A percentile compares a stretch with the other conserved stretches of the same genome.
phyloP scores from a whole-genome alignment of 1,140 invertebrate genomes.

The Pteromalus puparum region DNA sequence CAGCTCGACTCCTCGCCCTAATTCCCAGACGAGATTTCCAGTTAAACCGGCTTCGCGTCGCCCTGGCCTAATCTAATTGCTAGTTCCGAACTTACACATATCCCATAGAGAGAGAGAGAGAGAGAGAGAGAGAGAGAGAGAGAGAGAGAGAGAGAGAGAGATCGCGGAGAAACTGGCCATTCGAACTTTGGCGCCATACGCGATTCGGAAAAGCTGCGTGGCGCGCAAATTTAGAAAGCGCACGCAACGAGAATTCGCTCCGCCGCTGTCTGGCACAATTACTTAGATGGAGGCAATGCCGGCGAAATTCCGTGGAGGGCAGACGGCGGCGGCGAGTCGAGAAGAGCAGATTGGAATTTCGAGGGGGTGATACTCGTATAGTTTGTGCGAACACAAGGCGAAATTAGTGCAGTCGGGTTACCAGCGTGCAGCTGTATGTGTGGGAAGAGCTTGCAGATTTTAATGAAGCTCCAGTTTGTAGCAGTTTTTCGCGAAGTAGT shows the following conservation, averaged over 20 bases:
- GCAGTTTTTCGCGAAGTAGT: no score
- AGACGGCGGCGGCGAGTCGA: neutral
- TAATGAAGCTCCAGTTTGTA: no score
- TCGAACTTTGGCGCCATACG: slow-evolving; percentile 15
- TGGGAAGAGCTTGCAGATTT: no score
- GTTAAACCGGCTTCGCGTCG: slow-evolving; percentile 32
- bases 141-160: neutral
- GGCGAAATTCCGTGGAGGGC: neutral
- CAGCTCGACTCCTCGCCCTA: neutral
- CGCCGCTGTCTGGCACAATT: no score
- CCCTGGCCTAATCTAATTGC: slow-evolving; percentile 55
- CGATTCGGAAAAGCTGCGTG: slow-evolving; percentile 24
- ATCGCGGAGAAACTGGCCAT: slow-evolving; percentile 47
- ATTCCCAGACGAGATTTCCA: slow-evolving; percentile 32
- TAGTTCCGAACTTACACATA: slow-evolving; percentile 19
- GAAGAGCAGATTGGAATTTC: neutral
- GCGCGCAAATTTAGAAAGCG: neutral
- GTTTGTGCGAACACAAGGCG: neutral
- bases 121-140: neutral
- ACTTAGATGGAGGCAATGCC: no score
- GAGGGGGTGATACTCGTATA: neutral
- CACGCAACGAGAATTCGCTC: neutral
- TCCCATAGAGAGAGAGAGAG: neutral
- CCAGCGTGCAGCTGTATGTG: no score
- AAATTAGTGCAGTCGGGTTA: neutral